Conservation (phyloP, 2,888 invertebrate species). For the Protonemura montana region DNA sequence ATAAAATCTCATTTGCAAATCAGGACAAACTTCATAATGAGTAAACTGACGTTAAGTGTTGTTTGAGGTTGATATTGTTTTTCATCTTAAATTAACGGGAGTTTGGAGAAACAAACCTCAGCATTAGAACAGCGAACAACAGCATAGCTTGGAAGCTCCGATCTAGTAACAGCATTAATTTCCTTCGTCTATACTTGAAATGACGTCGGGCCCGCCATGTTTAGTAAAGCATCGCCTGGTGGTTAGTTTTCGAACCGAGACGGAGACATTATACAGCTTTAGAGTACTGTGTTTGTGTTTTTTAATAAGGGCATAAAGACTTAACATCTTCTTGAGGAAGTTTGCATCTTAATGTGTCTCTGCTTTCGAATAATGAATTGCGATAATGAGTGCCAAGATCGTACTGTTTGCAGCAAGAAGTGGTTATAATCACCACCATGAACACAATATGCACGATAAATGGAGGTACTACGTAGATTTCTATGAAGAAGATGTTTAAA, state of each 20-base stretch:
- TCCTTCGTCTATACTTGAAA: conserved; percentile 27
- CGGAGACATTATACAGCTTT: conserved; percentile 28
- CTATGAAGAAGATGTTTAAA: no score
- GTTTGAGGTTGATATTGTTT: conserved; percentile 3
- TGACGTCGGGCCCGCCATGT: neutral
- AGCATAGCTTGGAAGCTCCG: neutral
- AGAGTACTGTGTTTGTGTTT: conserved; percentile 37
- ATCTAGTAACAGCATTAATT: conserved; percentile 28
- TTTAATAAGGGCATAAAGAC: conserved; percentile 25
- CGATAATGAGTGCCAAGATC: conserved; percentile 35
- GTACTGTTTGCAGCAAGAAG: neutral
- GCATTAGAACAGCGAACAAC: neutral
- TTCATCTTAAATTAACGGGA: neutral
- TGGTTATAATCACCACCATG: neutral
- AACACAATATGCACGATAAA: no score
- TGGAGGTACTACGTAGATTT: no score
- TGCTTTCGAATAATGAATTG: conserved; percentile 41
- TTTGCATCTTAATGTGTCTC: conserved; percentile 43
- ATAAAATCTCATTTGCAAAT: neutral
- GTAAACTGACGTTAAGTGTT: conserved; percentile 7
- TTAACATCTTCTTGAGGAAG: conserved; percentile 28
- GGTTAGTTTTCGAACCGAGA: conserved; percentile 21
- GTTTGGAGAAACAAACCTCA: neutral
- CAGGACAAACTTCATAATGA: neutral
- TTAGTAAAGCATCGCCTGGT: neutral